A percentile compares a stretch with the other conserved stretches of the same genome.
Evolutionary conservation across 2,888 invertebrate species (phyloP).

Genomic region (Nineta flava): DNA sequence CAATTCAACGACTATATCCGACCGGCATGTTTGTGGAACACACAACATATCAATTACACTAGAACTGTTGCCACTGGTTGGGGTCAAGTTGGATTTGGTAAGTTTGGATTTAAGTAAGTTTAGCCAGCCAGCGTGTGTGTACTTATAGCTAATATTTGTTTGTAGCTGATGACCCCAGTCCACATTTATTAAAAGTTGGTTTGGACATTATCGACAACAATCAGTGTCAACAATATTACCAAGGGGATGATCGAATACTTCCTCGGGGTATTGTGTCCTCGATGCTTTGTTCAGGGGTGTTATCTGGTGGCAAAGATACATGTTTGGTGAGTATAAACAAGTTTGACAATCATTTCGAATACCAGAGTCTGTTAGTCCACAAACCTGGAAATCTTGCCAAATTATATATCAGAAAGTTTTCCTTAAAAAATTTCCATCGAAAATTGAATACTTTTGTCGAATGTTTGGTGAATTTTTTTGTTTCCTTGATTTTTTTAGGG

Average conservation of each 20-base stretch:
- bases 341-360: too few relatives aligned
- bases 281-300: slow-evolving; percentile 33
- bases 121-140: not conserved
- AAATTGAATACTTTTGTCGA: too few relatives aligned
- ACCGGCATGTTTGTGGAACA: slow-evolving; percentile 46
- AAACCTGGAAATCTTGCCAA: too few relatives aligned
- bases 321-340: slow-evolving; percentile 20
- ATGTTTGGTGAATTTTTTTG: not conserved
- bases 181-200: slow-evolving; percentile 27
- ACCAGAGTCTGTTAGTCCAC: too few relatives aligned
- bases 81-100: slow-evolving; percentile 36
- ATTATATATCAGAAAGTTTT: not conserved
- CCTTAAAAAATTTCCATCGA: too few relatives aligned
- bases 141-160: slow-evolving; percentile 4
- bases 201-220: slow-evolving; percentile 24
- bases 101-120: slow-evolving; percentile 5
- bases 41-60: slow-evolving; percentile 20
- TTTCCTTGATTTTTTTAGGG: slow-evolving; percentile 37
- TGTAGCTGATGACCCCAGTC: slow-evolving; percentile 21
- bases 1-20: slow-evolving; percentile 34
- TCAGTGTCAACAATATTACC: slow-evolving; percentile 21
- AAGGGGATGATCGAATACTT: slow-evolving; percentile 15
- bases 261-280: slow-evolving; percentile 21
- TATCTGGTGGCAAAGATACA: slow-evolving; percentile 23
- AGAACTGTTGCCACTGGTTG: slow-evolving; percentile 48